Base-by-base conservation (phyloP, 2,888 invertebrate genomes). In the Ernsta delagoae region DNA sequence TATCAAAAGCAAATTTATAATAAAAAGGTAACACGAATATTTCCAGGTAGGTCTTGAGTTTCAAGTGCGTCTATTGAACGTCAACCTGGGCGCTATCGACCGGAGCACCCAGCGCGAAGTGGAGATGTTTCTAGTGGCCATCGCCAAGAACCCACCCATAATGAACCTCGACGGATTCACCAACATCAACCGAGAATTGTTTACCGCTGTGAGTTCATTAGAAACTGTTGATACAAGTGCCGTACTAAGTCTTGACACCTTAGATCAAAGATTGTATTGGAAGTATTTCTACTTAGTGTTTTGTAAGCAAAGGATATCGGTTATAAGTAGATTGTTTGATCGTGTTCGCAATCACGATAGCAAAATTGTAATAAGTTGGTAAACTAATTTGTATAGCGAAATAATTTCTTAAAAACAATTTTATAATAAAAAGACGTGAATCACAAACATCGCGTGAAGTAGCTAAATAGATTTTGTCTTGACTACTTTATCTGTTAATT, bases 141-240 rank as follows among this genome's bases (percentile, higher is more conserved):
- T 96, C 67, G 94, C 95, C 5, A 96, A 96, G 82, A 96, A 96
- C 83, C 96, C 96, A 0, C 96, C 96, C 0, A 95, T 95, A 60
- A 96, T 96, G 96, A 96, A 96, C 84, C 87, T 96, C 67, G 96
- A 96, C 75, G 96, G 96, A 4, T 96, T 96, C 79, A 95, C 96
- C 1, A 95, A 96, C 77, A 95, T 96, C 71, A 96, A 96, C 79
- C 87, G 96, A 39, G 95, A 95, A 77, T 81, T 96, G 6, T 95
- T 96, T 74, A 94, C 96, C 53, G 95, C 96, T 76, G 96, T 96
- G 83, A 90, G 94, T 87, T 59, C 24, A 39, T n/a, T 56, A n/a
- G 34, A 24, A 31, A 31, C 31, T 31, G 31, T 31, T 7, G 39
- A 57, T 12, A 57, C 50, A 16, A 50, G 50, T 50, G 12, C 50